phyloP scores from a whole-genome alignment of 64 coral and sea anemone genomes.

The Pachyseris speciosa region DNA sequence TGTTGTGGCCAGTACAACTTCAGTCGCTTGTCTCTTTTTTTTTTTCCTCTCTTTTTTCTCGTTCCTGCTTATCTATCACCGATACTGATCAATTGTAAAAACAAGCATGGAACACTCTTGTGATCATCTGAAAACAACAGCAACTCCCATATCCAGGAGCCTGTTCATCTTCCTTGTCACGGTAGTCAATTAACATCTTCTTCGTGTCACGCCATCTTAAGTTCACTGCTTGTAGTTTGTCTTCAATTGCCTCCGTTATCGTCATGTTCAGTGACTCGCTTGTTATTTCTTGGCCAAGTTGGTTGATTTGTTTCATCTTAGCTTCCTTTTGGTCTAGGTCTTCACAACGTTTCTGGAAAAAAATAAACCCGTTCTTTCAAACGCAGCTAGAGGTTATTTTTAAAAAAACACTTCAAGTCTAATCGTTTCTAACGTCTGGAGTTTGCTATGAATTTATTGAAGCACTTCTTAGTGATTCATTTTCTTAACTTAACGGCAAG shows the following conservation, averaged over 20 bases:
- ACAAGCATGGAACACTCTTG: conserved; percentile 22
- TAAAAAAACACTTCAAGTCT: no score
- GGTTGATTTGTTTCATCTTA: conserved; percentile 26
- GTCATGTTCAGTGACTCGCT: background rate
- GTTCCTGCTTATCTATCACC: background rate
- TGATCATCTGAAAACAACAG: conserved; percentile 17
- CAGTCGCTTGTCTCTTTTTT: background rate
- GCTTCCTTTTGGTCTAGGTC: conserved; percentile 13
- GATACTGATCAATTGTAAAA: background rate
- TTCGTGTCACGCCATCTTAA: conserved; percentile 27
- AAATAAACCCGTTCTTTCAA: background rate
- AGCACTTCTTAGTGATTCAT: no score
- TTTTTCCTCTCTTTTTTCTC: background rate
- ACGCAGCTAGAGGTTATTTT: no score
- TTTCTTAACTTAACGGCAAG: no score
- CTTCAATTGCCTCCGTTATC: background rate
- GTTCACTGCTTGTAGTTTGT: conserved; percentile 32
- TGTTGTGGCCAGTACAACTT: no score
- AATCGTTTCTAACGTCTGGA: no score
- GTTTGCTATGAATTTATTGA: no score
- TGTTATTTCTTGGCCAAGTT: conserved; percentile 51
- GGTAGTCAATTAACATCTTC: background rate
- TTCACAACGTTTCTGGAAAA: conserved; percentile 6
- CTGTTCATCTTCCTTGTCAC: background rate
- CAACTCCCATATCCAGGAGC: background rate